A percentile compares a stretch with the other conserved stretches of the same genome.
Conservation (phyloP, 2,113 vertebrate species). For the Maccullochella peelii region DNA sequence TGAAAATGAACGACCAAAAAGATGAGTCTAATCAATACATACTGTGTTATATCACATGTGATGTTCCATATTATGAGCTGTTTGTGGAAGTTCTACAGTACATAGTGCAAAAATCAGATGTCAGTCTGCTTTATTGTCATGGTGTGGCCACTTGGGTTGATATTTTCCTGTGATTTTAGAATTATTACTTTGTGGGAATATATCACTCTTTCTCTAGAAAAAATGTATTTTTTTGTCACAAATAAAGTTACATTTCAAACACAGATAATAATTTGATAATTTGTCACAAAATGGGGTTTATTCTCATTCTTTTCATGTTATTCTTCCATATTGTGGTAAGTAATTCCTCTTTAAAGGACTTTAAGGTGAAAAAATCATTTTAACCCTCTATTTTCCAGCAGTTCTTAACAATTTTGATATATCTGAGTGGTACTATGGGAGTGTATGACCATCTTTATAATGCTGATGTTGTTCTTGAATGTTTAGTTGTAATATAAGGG, state of each 20-base stretch:
- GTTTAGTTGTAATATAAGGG: neutral
- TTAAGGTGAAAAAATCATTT: neutral
- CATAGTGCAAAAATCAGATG: too few relatives aligned
- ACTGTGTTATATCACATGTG: too few relatives aligned
- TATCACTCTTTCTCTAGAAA: neutral
- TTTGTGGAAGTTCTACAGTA: too few relatives aligned
- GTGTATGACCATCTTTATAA: neutral
- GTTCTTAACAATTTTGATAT: neutral
- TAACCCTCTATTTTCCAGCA: neutral
- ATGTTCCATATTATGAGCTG: too few relatives aligned
- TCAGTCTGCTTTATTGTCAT: too few relatives aligned
- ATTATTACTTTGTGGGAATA: neutral
- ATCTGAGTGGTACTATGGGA: neutral
- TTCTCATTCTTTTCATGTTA: neutral
- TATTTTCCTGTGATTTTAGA: too few relatives aligned
- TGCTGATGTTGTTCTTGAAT: neutral
- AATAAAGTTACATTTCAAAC: neutral
- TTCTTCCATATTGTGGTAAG: neutral
- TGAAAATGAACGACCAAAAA: too few relatives aligned
- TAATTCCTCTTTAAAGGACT: neutral
- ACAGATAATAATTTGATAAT: too few relatives aligned
- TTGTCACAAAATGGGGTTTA: neutral
- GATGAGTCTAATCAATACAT: neutral
- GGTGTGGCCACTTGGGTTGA: too few relatives aligned
- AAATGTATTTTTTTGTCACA: neutral